These are phyloP conservation scores for Ataeniobius toweri DNA, from an alignment of 2,797 vertebrate species.

Conservation along the genomic window DNA sequence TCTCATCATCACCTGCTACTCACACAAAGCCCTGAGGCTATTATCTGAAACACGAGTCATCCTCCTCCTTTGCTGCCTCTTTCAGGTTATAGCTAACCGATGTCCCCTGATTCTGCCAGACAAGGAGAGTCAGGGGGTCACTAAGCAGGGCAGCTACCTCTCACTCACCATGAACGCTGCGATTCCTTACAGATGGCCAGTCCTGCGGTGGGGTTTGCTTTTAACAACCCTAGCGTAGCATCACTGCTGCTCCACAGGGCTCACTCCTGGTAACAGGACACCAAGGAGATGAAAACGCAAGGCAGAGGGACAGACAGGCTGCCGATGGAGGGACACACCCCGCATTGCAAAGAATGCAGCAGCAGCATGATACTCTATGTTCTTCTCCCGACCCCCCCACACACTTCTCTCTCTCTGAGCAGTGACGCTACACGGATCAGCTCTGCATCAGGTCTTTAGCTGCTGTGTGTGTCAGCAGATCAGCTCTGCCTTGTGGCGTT, in stretches of 20 bases:
- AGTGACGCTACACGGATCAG: conserved; percentile 58
- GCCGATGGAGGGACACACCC: conserved; percentile 61
- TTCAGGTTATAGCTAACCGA: conserved; percentile 42
- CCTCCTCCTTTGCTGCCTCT: conserved; percentile 38
- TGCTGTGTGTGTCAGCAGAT: conserved; percentile 57
- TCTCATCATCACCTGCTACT: conserved; percentile 5
- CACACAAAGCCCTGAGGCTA: conserved; percentile 27
- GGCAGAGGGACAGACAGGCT: conserved; percentile 48
- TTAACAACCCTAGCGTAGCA: conserved; percentile 58
- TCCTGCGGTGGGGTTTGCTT: conserved; percentile 61
- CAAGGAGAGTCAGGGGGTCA: conserved; percentile 41
- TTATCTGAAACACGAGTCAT: conserved; percentile 53
- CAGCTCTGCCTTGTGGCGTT: conserved; percentile 57
- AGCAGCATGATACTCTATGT: conserved; percentile 60
- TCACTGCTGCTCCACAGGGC: conserved; percentile 56
- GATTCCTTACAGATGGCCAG: conserved; percentile 67
- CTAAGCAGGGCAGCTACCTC: conserved; percentile 15
- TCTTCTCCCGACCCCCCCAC: conserved; percentile 9
- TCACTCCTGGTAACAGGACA: conserved; percentile 70
- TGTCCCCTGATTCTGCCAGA: conserved; percentile 48
- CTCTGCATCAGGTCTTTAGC: conserved; percentile 58
- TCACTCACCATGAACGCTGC: conserved; percentile 87
- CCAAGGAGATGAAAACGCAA: conserved; percentile 45
- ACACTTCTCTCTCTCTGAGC: conserved; percentile 29
- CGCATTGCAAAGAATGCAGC: conserved; percentile 55